Conservation (phyloP, 1,140 invertebrate genomes). For the Drosophila mayri region DNA sequence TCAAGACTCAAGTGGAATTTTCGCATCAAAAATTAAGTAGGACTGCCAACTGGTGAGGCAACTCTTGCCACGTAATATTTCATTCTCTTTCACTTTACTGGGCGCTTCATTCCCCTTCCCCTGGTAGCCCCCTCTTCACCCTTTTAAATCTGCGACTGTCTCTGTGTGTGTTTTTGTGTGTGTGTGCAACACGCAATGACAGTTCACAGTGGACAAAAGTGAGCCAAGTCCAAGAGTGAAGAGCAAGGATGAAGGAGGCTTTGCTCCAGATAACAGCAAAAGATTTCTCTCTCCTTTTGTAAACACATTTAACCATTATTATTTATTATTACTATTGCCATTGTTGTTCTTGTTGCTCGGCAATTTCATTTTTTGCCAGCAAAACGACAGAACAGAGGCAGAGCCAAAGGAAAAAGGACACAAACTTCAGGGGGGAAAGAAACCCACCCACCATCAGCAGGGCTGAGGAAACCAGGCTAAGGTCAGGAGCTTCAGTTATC, state of each 20-base stretch:
- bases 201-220: conserved; percentile 51
- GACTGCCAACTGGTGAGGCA: conserved; percentile 27
- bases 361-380: conserved; percentile 69
- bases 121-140: neutral
- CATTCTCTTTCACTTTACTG: conserved; percentile 38
- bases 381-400: conserved; percentile 11
- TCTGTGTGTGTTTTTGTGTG: conserved; percentile 11
- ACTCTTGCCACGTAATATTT: conserved; percentile 44
- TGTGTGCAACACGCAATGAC: conserved; percentile 44
- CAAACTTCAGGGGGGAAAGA: neutral
- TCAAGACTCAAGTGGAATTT: conserved; percentile 21
- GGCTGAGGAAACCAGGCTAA: conserved; percentile 14
- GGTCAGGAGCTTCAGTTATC: conserved; percentile 37
- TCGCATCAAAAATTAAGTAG: conserved; percentile 28
- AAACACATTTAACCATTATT: conserved; percentile 61
- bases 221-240: conserved; percentile 54
- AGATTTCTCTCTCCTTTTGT: conserved; percentile 38
- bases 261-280: conserved; percentile 41
- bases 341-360: conserved; percentile 50
- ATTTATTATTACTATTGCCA: conserved; percentile 65
- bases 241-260: conserved; percentile 5
- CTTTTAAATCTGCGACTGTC: neutral
- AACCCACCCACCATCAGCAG: neutral
- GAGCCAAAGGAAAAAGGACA: conserved; percentile 9
- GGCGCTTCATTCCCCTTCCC: neutral